Evolutionary conservation across 2,888 invertebrate genomes (phyloP).

Genomic region (Drosophila paracracens): DNA sequence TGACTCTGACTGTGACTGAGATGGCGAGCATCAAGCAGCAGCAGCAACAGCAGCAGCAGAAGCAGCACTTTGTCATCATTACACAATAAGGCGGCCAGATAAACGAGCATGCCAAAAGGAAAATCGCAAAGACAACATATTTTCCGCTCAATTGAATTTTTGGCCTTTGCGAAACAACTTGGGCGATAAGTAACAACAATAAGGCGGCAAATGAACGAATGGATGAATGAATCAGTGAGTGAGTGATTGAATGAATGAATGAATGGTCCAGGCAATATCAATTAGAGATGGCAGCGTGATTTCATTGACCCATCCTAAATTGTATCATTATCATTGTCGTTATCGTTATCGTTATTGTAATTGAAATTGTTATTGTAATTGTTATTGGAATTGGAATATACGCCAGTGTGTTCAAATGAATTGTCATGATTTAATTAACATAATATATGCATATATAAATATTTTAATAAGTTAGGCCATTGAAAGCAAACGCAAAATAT

Average conservation of each 20-base stretch:
- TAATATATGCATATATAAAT: neutral
- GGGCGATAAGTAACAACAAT: constrained; percentile 79
- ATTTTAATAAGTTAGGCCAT: neutral
- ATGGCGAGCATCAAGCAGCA: constrained; percentile 49
- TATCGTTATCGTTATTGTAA: neutral
- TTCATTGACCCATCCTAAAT: constrained; percentile 9
- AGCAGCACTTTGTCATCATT: constrained; percentile 75
- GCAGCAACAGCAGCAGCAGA: constrained; percentile 26
- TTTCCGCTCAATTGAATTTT: constrained; percentile 82
- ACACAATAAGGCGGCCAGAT: constrained; percentile 72
- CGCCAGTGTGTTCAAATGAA: neutral
- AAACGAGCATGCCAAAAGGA: constrained; percentile 66
- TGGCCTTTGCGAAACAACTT: constrained; percentile 78
- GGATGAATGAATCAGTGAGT: constrained; percentile 24
- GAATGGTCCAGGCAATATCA: constrained; percentile 39
- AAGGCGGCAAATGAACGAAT: constrained; percentile 67
- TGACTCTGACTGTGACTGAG: constrained; percentile 30
- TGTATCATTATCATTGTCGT: constrained; percentile 16
- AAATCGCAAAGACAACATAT: constrained; percentile 81
- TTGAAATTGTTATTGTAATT: neutral
- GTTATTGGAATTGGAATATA: neutral
- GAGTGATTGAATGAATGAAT: constrained; percentile 32
- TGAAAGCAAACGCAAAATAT: neutral
- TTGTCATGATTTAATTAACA: neutral
- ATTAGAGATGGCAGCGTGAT: constrained; percentile 66